phyloP scores from a whole-genome alignment of 2,888 invertebrate genomes.

The Caenorhabditis uteleia region DNA sequence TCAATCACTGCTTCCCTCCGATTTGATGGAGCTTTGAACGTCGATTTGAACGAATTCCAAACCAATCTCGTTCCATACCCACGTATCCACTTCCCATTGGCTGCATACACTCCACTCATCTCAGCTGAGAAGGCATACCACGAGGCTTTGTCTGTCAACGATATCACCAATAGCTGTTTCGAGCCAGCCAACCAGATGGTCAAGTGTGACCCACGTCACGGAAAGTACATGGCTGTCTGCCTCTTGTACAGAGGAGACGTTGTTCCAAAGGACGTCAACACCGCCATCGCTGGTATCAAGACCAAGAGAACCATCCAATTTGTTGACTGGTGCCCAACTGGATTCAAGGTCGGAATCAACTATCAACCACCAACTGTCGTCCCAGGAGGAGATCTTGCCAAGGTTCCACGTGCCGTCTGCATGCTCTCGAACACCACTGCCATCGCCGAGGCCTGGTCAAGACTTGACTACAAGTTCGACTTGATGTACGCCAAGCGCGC shows the following conservation, averaged over 20 bases:
- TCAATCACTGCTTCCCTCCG: slow-evolving; percentile 89
- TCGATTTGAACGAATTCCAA: slow-evolving; percentile 83
- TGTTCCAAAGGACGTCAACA: slow-evolving; percentile 90
- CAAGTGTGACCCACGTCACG: slow-evolving; percentile 80
- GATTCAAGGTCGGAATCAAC: slow-evolving; percentile 64
- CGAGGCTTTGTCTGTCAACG: slow-evolving; percentile 71
- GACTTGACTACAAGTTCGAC: slow-evolving; percentile 78
- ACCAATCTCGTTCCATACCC: slow-evolving; percentile 80
- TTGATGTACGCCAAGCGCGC: slow-evolving; percentile 58
- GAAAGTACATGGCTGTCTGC: slow-evolving; percentile 72
- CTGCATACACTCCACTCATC: slow-evolving; percentile 73
- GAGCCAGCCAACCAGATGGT: slow-evolving; percentile 87
- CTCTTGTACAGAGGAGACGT: slow-evolving; percentile 80
- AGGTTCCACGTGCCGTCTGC: slow-evolving; percentile 78
- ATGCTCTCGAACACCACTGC: slow-evolving; percentile 74
- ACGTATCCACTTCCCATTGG: slow-evolving; percentile 85
- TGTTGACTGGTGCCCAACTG: slow-evolving; percentile 75
- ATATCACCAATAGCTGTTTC: slow-evolving; percentile 92
- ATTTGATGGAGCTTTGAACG: slow-evolving; percentile 87
- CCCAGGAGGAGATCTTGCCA: slow-evolving; percentile 85
- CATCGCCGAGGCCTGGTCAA: slow-evolving; percentile 81
- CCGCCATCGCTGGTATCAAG: slow-evolving; percentile 91
- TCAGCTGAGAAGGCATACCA: slow-evolving; percentile 63
- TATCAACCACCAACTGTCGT: slow-evolving; percentile 78
- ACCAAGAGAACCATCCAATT: slow-evolving; percentile 83